These are phyloP conservation scores for Synergus umbraculus DNA, from an alignment of 2,888 invertebrate genomes.

Conservation along the genomic window DNA sequence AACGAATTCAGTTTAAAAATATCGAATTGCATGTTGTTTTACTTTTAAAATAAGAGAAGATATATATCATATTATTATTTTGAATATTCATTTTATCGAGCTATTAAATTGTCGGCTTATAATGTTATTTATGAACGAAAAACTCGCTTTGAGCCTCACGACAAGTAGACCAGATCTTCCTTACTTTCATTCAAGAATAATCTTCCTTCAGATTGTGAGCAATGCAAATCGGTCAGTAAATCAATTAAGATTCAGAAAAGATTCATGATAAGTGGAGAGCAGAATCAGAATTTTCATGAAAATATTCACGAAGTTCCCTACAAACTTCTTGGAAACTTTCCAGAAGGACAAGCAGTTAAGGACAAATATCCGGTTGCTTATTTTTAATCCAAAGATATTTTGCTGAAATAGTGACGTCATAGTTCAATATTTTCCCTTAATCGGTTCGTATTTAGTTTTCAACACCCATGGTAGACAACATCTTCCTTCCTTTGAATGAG, in stretches of 20 bases:
- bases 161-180: conserved; percentile 31
- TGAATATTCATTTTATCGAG: background rate
- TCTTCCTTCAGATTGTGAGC: background rate
- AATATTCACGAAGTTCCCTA: background rate
- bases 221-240: conserved; percentile 22
- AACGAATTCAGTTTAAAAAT: too few relatives aligned
- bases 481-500: background rate
- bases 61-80: background rate
- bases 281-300: background rate
- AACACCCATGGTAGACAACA: background rate
- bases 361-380: too few relatives aligned
- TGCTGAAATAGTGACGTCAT: too few relatives aligned
- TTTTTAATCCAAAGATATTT: too few relatives aligned
- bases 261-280: conserved; percentile 18
- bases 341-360: background rate
- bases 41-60: background rate
- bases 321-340: background rate
- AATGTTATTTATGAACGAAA: conserved; percentile 24
- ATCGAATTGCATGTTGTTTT: background rate
- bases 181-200: conserved; percentile 31
- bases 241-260: conserved; percentile 16
- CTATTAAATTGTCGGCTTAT: conserved; percentile 29
- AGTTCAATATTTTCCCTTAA: too few relatives aligned
- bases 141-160: background rate
- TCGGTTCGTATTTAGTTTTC: background rate